phyloP scores from a whole-genome alignment of 2,797 vertebrate genomes.

The Pantherophis alleghaniensis region DNA sequence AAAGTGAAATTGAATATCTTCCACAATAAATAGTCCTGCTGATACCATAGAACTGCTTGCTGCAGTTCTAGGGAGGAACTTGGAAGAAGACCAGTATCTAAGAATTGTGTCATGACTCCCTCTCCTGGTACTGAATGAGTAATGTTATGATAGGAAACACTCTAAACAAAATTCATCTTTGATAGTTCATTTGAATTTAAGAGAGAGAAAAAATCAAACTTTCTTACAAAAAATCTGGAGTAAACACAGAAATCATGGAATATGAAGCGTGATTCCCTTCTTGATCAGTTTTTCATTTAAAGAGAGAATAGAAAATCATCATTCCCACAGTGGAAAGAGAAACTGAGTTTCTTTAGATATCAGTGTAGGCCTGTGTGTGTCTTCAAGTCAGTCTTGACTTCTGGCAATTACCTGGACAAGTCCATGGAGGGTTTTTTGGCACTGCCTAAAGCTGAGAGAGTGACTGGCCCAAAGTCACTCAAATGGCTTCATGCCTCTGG shows the following conservation, averaged over 20 bases:
- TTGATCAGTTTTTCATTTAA: background rate
- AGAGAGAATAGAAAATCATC: background rate
- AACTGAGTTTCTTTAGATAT: background rate
- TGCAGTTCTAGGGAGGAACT: background rate
- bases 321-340: background rate
- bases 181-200: background rate
- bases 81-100: background rate
- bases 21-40: background rate
- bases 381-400: background rate
- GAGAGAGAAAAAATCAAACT: background rate
- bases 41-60: background rate
- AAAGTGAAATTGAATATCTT: background rate
- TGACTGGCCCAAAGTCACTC: background rate
- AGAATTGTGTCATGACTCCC: slow-evolving; percentile 15
- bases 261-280: background rate
- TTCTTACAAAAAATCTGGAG: background rate
- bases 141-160: background rate
- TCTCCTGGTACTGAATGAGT: slow-evolving; percentile 18
- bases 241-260: background rate
- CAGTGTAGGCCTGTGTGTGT: background rate
- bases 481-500: background rate
- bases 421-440: background rate
- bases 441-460: background rate
- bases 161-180: background rate
- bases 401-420: background rate